A percentile compares a stretch with the other conserved stretches of the same genome.
Evolutionary conservation across 2,797 vertebrate genomes (phyloP).

Genomic region (Acanthurus tractus): DNA sequence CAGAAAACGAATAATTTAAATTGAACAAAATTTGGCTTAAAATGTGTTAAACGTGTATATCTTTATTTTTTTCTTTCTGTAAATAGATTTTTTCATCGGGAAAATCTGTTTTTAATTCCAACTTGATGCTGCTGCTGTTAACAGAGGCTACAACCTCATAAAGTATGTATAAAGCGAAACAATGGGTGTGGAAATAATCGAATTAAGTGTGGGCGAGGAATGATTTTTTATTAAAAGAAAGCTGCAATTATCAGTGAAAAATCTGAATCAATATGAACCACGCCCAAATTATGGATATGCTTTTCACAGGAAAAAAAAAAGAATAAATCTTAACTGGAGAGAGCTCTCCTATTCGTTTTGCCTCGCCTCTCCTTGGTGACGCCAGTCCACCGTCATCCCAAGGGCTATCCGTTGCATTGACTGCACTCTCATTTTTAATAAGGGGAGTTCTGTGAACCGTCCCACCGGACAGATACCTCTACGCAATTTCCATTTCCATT

Average conservation of each 20-base stretch:
- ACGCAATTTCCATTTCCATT: conserved; percentile 66
- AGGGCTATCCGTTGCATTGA: conserved; percentile 72
- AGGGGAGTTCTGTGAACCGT: conserved; percentile 77
- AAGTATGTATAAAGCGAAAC: conserved; percentile 72
- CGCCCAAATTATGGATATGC: conserved; percentile 69
- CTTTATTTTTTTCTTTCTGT: background rate
- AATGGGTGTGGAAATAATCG: conserved; percentile 61
- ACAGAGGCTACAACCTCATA: conserved; percentile 48
- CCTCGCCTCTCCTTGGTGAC: conserved; percentile 85
- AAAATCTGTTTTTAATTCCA: conserved; percentile 21
- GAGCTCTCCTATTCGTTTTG: conserved; percentile 79
- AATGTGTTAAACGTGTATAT: background rate
- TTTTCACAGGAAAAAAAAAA: conserved; percentile 46
- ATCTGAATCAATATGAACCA: conserved; percentile 59
- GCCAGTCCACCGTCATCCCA: conserved; percentile 83
- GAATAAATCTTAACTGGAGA: conserved; percentile 59
- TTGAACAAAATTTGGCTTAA: background rate
- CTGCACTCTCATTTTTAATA: conserved; percentile 82
- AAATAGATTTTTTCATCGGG: background rate
- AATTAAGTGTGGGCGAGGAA: conserved; percentile 40
- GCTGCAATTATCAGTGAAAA: conserved; percentile 45
- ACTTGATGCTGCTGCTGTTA: conserved; percentile 7
- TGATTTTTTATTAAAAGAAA: conserved; percentile 26
- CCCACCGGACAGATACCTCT: conserved; percentile 75
- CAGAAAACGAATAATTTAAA: conserved; percentile 42